phyloP scores from a whole-genome alignment of 2,888 invertebrate genomes.

The Cantharis rufa region DNA sequence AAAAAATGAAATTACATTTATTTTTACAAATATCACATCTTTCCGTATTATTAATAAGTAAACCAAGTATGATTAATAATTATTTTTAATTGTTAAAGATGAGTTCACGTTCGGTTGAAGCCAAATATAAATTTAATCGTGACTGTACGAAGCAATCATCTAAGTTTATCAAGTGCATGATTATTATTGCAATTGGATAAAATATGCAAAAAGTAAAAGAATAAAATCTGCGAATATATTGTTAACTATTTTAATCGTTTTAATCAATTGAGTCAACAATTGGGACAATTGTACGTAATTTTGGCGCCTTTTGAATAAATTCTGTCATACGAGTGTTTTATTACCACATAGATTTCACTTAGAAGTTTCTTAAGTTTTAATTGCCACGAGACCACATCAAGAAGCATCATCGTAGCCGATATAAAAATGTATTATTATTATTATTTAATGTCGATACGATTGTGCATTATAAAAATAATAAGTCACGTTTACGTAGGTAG shows the following conservation, averaged over 20 bases:
- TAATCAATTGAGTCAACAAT: not conserved
- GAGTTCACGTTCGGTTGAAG: not conserved
- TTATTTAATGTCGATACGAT: not conserved
- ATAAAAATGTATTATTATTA: no score
- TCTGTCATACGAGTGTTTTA: no score
- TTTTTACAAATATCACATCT: not conserved
- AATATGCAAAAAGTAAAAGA: not conserved
- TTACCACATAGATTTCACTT: no score
- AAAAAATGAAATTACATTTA: no score
- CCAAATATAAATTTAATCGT: not conserved
- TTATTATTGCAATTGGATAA: not conserved
- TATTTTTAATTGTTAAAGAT: not conserved
- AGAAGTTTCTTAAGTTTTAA: no score
- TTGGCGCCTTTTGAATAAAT: not conserved
- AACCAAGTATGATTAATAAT: not conserved
- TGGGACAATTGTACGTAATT: not conserved
- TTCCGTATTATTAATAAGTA: not conserved
- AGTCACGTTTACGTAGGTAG: slow-evolving; percentile 2
- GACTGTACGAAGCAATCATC: not conserved
- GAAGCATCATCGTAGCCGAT: no score
- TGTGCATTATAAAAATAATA: not conserved
- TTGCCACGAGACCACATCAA: no score
- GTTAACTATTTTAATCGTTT: not conserved
- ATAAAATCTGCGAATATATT: not conserved
- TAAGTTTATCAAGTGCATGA: not conserved